A percentile compares a stretch with the other conserved stretches of the same genome.
These are phyloP conservation scores for Orthonychiurus folsomi DNA, from an alignment of 2,888 invertebrate species.

Conservation along the genomic window DNA sequence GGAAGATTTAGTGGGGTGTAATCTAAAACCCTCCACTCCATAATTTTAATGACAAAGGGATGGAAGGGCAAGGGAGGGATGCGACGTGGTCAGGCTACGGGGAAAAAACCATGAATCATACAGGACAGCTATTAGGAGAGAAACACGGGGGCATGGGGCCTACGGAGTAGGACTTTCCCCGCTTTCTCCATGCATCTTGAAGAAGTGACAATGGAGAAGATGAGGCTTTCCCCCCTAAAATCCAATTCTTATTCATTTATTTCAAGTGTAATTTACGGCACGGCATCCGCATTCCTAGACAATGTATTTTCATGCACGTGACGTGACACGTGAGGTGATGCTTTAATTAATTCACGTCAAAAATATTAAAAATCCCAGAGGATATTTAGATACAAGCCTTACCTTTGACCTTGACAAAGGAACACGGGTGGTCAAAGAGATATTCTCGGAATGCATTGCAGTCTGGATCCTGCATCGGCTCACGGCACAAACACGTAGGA, in stretches of 20 bases:
- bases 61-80: slow-evolving; percentile 8
- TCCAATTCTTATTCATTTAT: too few relatives aligned
- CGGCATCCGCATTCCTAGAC: too few relatives aligned
- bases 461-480: slow-evolving; percentile 80
- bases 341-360: too few relatives aligned
- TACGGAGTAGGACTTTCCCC: not conserved
- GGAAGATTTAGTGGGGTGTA: slow-evolving; percentile 40
- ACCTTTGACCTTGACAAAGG: slow-evolving; percentile 84
- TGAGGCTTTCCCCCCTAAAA: too few relatives aligned
- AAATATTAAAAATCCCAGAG: too few relatives aligned
- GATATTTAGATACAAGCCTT: too few relatives aligned
- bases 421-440: slow-evolving; percentile 86
- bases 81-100: slow-evolving; percentile 20
- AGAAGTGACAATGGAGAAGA: too few relatives aligned
- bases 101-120: slow-evolving; percentile 23
- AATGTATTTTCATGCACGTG: too few relatives aligned
- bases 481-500: slow-evolving; percentile 83
- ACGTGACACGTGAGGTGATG: too few relatives aligned
- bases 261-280: too few relatives aligned
- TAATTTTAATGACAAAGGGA: slow-evolving; percentile 40
- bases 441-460: slow-evolving; percentile 89
- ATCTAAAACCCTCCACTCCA: slow-evolving; percentile 33
- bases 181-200: too few relatives aligned
- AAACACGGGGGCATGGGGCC: not conserved
- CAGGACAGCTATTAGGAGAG: slow-evolving; percentile 27